Percentiles rank a stretch among this genome's conserved stretches.
phyloP scores from a whole-genome alignment of 2,888 invertebrate genomes.

The Eilema sororculum region DNA sequence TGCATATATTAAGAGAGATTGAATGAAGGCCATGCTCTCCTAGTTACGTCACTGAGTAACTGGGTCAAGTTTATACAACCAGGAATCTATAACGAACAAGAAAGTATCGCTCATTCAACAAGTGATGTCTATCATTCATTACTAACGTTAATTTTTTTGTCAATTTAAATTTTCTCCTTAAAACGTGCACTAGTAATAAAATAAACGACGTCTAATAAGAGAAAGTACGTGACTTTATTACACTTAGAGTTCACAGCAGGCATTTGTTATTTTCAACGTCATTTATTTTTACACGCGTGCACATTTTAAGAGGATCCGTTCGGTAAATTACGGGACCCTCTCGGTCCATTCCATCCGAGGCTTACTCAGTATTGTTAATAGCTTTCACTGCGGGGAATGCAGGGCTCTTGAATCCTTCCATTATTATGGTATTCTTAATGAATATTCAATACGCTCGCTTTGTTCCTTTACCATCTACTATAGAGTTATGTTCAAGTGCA shows the following conservation, averaged over 20 bases:
- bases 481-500: constrained; percentile 44
- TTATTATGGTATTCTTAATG: constrained; percentile 64
- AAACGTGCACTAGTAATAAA: constrained; percentile 1
- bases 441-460: constrained; percentile 64
- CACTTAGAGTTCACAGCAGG: background rate
- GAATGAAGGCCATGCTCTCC: constrained; percentile 61
- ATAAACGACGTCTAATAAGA: background rate
- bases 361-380: constrained; percentile 59
- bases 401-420: constrained; percentile 60
- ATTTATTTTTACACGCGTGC: constrained; percentile 44
- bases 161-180: background rate
- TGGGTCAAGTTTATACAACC: constrained; percentile 64
- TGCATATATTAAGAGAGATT: constrained; percentile 30
- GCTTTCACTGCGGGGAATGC: constrained; percentile 61
- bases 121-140: constrained; percentile 8
- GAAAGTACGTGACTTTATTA: constrained; percentile 3
- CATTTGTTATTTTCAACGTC: constrained; percentile 24
- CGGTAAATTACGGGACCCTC: constrained; percentile 59
- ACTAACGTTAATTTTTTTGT: background rate
- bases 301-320: constrained; percentile 52
- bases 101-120: constrained; percentile 8
- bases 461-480: constrained; percentile 52
- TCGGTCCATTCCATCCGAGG: constrained; percentile 52
- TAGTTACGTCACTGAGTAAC: constrained; percentile 54
- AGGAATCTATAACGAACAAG: constrained; percentile 39